Conservation (phyloP, 2,113 vertebrate genomes). For the Prunella fulvescens region DNA sequence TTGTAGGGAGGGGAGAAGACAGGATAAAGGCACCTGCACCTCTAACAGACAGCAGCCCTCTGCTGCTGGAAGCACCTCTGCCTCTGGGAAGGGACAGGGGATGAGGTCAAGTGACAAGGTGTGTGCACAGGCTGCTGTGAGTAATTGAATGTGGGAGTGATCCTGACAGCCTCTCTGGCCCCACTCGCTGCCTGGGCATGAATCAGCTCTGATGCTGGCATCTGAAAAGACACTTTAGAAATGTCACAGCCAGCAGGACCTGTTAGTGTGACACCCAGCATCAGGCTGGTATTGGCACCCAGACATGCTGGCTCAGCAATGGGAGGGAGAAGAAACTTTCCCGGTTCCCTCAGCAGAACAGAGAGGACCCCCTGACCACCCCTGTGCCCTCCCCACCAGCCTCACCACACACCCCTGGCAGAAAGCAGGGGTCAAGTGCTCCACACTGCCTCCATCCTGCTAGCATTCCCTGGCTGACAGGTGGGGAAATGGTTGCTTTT, state of each 20-base stretch:
- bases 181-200: accelerated
- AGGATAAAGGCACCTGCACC: neutral
- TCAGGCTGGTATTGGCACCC: accelerated
- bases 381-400: accelerated
- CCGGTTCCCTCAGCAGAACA: neutral
- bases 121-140: neutral
- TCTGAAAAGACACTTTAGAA: neutral
- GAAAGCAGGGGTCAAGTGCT: neutral
- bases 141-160: conserved; percentile 28
- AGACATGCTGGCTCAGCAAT: accelerated
- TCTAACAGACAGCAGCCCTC: neutral
- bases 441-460: neutral
- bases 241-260: neutral
- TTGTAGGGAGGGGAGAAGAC: neutral
- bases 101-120: neutral
- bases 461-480: neutral
- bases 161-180: conserved; percentile 5
- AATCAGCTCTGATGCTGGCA: neutral
- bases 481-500: neutral
- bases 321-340: neutral
- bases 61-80: neutral
- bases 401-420: neutral
- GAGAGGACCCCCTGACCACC: neutral
- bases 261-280: neutral
- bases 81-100: neutral